Conservation (phyloP, 1,140 invertebrate genomes). For the Pentalonia nigronervosa region DNA sequence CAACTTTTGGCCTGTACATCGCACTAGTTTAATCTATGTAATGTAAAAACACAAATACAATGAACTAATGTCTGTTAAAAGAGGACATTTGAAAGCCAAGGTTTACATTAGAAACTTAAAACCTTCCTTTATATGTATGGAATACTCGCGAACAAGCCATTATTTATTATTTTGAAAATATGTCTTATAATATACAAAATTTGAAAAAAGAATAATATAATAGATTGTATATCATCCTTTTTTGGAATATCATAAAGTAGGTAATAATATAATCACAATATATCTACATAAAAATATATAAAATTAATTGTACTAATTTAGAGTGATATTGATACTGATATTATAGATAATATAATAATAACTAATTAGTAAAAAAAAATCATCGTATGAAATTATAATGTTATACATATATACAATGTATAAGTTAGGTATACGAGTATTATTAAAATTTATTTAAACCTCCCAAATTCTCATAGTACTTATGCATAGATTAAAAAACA, state of each 20-base stretch:
- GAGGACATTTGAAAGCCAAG: neutral
- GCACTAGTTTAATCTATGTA: too few species aligned
- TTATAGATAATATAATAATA: neutral
- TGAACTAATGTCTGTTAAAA: too few species aligned
- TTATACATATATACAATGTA: too few species aligned
- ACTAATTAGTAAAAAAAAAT: neutral
- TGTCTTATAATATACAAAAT: neutral
- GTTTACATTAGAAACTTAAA: neutral
- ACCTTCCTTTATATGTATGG: neutral
- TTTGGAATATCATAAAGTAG: neutral
- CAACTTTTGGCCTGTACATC: too few species aligned
- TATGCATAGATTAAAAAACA: neutral
- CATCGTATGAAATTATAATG: too few species aligned
- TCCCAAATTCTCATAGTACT: neutral
- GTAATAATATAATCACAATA: neutral
- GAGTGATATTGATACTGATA: too few species aligned
- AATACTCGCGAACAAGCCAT: neutral
- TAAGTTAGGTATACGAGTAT: neutral
- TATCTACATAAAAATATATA: too few species aligned
- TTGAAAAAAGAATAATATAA: neutral
- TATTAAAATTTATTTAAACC: neutral
- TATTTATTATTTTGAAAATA: neutral
- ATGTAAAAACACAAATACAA: neutral
- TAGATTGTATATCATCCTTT: neutral
- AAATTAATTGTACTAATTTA: too few species aligned